These are phyloP conservation scores for Trinorchestia longiramus DNA, from an alignment of 1,140 invertebrate genomes.

Conservation along the genomic window DNA sequence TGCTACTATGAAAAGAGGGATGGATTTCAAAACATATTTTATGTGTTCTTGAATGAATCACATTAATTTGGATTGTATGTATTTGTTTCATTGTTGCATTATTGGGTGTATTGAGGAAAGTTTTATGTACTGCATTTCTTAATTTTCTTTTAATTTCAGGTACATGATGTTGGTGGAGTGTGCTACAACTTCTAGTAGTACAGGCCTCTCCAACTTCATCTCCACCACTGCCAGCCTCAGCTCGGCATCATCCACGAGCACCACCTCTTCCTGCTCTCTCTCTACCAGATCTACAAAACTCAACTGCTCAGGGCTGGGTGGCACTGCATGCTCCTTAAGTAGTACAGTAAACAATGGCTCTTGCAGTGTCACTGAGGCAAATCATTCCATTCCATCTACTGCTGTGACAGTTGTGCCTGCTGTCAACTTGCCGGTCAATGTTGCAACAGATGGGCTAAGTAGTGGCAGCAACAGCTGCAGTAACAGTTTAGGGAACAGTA, in stretches of 20 bases:
- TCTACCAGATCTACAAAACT: background rate
- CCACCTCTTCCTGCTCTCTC: background rate
- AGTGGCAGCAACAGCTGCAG: conserved; percentile 15
- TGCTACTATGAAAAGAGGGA: too few relatives aligned
- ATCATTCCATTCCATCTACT: background rate
- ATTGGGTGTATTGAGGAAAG: too few relatives aligned
- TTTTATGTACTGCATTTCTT: too few relatives aligned
- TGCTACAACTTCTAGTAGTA: conserved; percentile 14
- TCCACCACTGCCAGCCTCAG: conserved; percentile 9
- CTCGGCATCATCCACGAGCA: background rate
- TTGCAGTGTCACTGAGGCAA: background rate
- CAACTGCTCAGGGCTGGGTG: conserved; percentile 1
- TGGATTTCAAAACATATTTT: too few relatives aligned
- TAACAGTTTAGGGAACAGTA: conserved; percentile 48
- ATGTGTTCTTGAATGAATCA: too few relatives aligned
- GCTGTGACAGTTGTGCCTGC: conserved; percentile 13
- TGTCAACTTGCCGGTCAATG: background rate
- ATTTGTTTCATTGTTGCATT: too few relatives aligned
- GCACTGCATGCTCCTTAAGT: background rate
- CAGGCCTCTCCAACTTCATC: conserved; percentile 28
- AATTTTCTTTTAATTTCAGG: background rate
- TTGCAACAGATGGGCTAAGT: background rate
- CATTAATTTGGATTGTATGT: too few relatives aligned
- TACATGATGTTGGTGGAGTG: conserved; percentile 46
- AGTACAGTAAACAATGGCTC: background rate